Conservation (phyloP, 2,113 vertebrate genomes). For the Arenaria interpres region DNA sequence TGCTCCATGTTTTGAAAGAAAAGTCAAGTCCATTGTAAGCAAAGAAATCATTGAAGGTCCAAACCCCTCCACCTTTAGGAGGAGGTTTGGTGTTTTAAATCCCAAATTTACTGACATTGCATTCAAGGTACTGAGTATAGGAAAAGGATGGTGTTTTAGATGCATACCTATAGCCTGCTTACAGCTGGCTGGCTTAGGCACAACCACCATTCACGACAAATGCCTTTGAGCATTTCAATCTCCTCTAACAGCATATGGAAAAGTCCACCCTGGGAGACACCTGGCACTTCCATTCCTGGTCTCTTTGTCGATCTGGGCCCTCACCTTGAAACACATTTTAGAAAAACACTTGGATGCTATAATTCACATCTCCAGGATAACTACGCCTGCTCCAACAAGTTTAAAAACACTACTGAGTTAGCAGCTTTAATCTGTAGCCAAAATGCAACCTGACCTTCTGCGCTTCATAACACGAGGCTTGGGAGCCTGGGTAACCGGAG, state of each 20-base stretch:
- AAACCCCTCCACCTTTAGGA: rapidly evolving
- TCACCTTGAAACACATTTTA: not conserved
- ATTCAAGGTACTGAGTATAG: not conserved
- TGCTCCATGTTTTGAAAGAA: not conserved
- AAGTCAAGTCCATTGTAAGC: not conserved
- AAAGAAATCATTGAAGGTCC: not conserved
- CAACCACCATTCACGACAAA: not conserved
- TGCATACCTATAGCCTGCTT: not conserved
- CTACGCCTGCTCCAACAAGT: not conserved
- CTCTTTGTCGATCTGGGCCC: not conserved
- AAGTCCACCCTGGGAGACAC: not conserved
- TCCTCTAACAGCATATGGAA: not conserved
- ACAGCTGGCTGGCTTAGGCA: not conserved
- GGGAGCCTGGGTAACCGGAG: rapidly evolving
- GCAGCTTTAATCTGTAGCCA: not conserved
- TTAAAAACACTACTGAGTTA: not conserved
- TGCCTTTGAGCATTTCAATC: not conserved
- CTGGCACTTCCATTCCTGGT: not conserved
- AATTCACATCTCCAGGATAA: not conserved
- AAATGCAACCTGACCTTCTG: not conserved
- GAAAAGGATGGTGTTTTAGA: not conserved
- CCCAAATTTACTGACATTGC: not conserved
- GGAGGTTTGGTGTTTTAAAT: not conserved
- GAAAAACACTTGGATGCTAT: not conserved
- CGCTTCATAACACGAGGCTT: not conserved